A percentile compares a stretch with the other conserved stretches of the same genome.
These are phyloP conservation scores for Cyrtonyx montezumae DNA, from an alignment of 2,113 vertebrate species.

Conservation along the genomic window DNA sequence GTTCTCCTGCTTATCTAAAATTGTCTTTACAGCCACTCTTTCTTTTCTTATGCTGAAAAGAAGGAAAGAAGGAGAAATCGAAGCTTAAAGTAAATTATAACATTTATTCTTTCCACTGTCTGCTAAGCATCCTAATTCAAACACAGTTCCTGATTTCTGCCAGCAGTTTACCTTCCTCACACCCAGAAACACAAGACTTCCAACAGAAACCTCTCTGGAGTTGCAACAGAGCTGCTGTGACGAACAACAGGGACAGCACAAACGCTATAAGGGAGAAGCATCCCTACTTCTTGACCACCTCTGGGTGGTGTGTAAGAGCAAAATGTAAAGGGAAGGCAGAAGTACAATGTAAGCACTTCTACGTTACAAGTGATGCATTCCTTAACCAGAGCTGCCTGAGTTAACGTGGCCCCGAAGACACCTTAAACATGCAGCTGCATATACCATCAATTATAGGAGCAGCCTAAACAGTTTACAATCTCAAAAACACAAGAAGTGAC, in stretches of 20 bases:
- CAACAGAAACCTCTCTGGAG: not conserved
- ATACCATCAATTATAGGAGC: not conserved
- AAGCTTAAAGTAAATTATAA: not conserved
- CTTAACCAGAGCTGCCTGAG: not conserved
- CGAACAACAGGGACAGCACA: not conserved
- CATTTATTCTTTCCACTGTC: not conserved
- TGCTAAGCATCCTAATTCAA: not conserved
- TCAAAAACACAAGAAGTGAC: not conserved
- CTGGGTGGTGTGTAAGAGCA: not conserved
- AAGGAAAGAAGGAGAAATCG: not conserved
- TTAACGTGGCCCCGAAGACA: not conserved
- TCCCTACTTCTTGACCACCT: not conserved
- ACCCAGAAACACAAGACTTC: not conserved
- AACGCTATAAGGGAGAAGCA: not conserved
- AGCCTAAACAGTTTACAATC: not conserved
- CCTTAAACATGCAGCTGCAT: not conserved
- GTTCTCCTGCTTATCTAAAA: not conserved
- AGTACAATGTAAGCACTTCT: not conserved
- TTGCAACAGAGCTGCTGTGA: fast-evolving
- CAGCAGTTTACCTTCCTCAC: not conserved
- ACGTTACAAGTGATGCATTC: not conserved
- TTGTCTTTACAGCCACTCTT: not conserved
- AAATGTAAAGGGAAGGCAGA: not conserved
- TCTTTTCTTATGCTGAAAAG: not conserved
- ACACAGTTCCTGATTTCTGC: not conserved